A percentile compares a stretch with the other conserved stretches of the same genome.
These are phyloP conservation scores for Lasioglossum baleicum DNA, from an alignment of 1,140 invertebrate species.

Conservation along the genomic window DNA sequence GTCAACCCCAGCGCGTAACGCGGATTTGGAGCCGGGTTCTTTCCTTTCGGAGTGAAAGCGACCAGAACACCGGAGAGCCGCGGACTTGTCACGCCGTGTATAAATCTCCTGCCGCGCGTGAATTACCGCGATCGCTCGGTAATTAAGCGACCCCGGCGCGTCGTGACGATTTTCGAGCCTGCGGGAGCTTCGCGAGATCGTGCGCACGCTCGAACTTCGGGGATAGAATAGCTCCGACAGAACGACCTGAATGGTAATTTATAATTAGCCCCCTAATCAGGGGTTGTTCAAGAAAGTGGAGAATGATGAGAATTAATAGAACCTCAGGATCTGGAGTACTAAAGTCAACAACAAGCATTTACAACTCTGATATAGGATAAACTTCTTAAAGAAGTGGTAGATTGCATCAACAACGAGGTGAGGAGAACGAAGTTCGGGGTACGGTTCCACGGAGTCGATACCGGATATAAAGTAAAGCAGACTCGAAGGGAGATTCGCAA, in stretches of 20 bases:
- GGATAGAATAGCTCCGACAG: no score
- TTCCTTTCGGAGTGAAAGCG: conserved; percentile 37
- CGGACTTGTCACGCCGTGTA: conserved; percentile 26
- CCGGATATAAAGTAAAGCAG: conserved; percentile 54
- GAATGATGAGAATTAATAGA: no score
- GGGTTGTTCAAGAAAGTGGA: no score
- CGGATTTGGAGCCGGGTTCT: conserved; percentile 2
- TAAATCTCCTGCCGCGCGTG: conserved; percentile 26
- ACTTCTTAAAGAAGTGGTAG: no score
- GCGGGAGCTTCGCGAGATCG: background rate
- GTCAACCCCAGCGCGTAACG: conserved; percentile 6
- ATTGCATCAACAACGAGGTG: no score
- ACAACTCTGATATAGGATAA: no score
- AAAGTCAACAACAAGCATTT: no score
- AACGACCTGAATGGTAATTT: no score
- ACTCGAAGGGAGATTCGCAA: conserved; percentile 45
- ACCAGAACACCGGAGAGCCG: background rate
- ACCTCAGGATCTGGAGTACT: no score
- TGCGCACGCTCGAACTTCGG: no score
- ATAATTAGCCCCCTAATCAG: no score
- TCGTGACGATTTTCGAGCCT: conserved; percentile 11
- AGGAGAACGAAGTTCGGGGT: background rate
- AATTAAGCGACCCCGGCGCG: conserved; percentile 20
- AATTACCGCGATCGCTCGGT: conserved; percentile 32
- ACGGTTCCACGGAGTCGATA: conserved; percentile 29